These are phyloP conservation scores for Brachyistius frenatus DNA, from an alignment of 2,113 vertebrate species.

Conservation along the genomic window DNA sequence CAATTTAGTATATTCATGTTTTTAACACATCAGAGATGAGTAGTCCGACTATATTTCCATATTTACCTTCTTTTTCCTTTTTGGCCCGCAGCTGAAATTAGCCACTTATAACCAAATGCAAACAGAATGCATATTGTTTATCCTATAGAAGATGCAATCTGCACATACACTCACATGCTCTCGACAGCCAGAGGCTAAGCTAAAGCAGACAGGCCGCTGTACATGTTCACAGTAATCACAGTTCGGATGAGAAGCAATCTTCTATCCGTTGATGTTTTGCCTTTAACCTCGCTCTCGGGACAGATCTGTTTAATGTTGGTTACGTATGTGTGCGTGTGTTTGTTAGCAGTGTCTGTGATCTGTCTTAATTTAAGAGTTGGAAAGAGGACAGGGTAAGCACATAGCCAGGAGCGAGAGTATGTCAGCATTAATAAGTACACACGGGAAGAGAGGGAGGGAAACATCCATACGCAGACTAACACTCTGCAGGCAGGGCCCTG, in stretches of 20 bases:
- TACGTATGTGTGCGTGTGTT: conserved; percentile 45
- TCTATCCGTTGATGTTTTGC: conserved; percentile 42
- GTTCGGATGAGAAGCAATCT: conserved; percentile 29
- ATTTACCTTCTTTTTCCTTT: background rate
- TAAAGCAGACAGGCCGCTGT: conserved; percentile 37
- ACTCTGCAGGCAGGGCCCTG: conserved; percentile 28
- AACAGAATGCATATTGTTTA: conserved; percentile 27
- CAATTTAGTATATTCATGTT: too few species aligned
- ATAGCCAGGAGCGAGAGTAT: conserved; percentile 68
- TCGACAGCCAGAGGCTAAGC: conserved; percentile 33
- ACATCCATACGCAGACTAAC: conserved; percentile 39
- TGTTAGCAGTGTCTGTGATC: conserved; percentile 66
- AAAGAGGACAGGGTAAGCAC: conserved; percentile 64
- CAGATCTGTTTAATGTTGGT: conserved; percentile 60
- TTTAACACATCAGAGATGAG: too few species aligned
- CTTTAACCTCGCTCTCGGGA: conserved; percentile 46
- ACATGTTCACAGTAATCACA: conserved; percentile 56
- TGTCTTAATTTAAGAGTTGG: conserved; percentile 55
- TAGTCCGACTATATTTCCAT: background rate
- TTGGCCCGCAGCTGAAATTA: background rate
- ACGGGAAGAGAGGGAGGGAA: conserved; percentile 32
- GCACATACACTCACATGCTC: background rate
- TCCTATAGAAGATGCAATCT: conserved; percentile 16
- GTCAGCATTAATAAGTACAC: conserved; percentile 70
- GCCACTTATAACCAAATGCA: background rate